Evolutionary conservation across 2,113 vertebrate species (phyloP).

Genomic region (Telmatochromis sp.): DNA sequence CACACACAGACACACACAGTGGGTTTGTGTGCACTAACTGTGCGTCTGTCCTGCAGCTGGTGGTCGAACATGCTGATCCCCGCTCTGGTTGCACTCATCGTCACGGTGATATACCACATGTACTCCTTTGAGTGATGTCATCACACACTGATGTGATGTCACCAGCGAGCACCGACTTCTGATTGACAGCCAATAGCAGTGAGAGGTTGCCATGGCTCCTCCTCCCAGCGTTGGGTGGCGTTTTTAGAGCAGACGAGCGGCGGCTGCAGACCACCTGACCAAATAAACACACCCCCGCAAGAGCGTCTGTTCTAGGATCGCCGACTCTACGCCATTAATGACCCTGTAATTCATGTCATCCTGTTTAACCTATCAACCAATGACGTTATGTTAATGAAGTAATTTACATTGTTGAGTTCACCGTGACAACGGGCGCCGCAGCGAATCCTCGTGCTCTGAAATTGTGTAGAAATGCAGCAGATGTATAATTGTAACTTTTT

Average conservation of each 20-base stretch:
- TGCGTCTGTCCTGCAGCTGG: slow-evolving; percentile 62
- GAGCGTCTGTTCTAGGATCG: background rate
- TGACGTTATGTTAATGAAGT: slow-evolving; percentile 33
- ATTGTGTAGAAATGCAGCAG: background rate
- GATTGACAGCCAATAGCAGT: background rate
- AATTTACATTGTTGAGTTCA: background rate
- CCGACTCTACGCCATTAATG: background rate
- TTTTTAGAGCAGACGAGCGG: background rate
- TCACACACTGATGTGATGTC: background rate
- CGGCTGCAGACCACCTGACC: background rate
- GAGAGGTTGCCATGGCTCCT: background rate
- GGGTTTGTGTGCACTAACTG: background rate
- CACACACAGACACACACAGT: rapidly evolving
- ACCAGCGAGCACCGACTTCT: background rate
- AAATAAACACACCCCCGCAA: background rate
- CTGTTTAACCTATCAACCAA: background rate
- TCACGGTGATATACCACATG: slow-evolving; percentile 82
- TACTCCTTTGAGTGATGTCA: slow-evolving; percentile 61
- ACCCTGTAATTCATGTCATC: slow-evolving; percentile 6
- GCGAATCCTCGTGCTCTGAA: background rate
- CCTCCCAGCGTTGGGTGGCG: background rate
- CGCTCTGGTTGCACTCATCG: slow-evolving; percentile 65
- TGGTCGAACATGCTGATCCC: slow-evolving; percentile 86
- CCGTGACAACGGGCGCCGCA: background rate
- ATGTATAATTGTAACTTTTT: slow-evolving; percentile 19